phyloP scores from a whole-genome alignment of 2,113 vertebrate genomes.

The Chelonoidis abingdonii region DNA sequence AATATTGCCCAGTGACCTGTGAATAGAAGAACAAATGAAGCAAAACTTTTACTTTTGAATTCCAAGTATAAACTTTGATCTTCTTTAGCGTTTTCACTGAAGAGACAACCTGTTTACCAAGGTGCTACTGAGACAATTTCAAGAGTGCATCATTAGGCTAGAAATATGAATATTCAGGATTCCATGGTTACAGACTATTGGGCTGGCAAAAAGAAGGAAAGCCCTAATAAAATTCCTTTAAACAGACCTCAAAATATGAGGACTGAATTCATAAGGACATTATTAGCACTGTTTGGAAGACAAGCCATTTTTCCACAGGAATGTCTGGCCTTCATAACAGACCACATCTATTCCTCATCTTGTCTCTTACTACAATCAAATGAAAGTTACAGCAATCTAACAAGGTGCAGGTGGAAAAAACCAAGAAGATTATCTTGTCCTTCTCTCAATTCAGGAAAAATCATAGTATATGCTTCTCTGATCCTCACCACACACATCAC shows the following conservation, averaged over 20 bases:
- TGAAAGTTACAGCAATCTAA: neutral
- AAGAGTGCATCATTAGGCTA: neutral
- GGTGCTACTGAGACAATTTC: neutral
- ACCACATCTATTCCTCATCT: fast-evolving
- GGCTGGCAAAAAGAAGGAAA: neutral
- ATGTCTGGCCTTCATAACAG: neutral
- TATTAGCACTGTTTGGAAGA: neutral
- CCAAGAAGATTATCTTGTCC: neutral
- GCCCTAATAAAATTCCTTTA: neutral
- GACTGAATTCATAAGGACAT: neutral
- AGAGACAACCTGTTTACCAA: neutral
- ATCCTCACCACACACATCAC: neutral
- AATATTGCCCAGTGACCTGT: neutral
- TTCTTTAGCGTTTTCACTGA: neutral
- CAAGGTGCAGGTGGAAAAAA: neutral
- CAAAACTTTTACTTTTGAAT: neutral
- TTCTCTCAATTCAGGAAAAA: neutral
- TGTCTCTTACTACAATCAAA: neutral
- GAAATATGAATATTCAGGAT: neutral
- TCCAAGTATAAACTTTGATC: neutral
- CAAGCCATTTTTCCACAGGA: neutral
- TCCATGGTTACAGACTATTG: neutral
- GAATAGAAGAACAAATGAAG: neutral
- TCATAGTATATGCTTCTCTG: neutral
- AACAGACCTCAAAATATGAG: neutral